Conservation (phyloP, 2,797 vertebrate species). For the Glyptemys insculpta region DNA sequence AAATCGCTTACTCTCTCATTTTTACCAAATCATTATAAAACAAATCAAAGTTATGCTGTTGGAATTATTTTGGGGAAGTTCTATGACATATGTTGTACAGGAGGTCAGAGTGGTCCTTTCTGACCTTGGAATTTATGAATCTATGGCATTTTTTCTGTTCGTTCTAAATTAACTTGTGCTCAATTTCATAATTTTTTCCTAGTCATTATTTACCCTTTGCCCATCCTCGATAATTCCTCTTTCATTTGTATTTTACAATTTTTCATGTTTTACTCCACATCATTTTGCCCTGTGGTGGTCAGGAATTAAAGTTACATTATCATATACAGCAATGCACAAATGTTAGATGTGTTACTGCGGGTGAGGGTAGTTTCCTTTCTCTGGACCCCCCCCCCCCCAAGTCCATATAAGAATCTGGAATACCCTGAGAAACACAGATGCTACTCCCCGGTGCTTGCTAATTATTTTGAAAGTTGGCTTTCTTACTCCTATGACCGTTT, state of each 20-base stretch:
- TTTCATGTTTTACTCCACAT: background rate
- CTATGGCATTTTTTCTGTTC: background rate
- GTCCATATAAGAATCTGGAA: background rate
- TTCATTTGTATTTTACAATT: background rate
- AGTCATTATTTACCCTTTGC: background rate
- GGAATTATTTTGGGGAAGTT: too few species aligned
- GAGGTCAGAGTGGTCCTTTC: too few species aligned
- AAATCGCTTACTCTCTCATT: too few species aligned
- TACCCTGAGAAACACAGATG: background rate
- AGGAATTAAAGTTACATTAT: background rate
- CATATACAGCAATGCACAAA: background rate
- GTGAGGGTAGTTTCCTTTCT: background rate
- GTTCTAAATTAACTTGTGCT: background rate
- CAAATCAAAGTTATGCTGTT: too few species aligned
- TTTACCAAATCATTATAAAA: too few species aligned
- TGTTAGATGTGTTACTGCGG: background rate
- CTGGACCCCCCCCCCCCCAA: background rate
- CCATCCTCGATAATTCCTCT: background rate
- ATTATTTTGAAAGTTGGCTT: background rate
- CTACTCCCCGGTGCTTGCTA: background rate
- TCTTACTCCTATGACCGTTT: background rate
- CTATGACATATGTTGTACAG: too few species aligned
- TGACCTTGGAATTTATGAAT: too few species aligned
- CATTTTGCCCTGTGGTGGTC: fast-evolving
- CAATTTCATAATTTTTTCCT: background rate